Evolutionary conservation across 2,113 vertebrate species (phyloP), one percentile per base, ranked within the genome.

Genomic region (Percopsis transmontana): DNA sequence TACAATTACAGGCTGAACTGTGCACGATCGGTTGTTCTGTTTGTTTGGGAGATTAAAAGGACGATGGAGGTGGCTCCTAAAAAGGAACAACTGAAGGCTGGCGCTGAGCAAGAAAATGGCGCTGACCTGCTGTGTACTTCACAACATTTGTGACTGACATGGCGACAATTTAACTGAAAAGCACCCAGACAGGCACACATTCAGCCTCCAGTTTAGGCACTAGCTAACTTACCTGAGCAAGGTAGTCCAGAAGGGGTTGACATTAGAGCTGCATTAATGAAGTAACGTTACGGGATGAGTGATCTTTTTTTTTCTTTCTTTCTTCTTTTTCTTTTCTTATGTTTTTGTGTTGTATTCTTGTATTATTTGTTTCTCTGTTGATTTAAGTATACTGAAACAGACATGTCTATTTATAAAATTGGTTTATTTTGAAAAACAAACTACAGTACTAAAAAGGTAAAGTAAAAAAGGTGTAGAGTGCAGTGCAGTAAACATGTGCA

Each of bases 111-210:
- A 48, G 65, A 57, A 55, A 15, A 38, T 67, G 33, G 51, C 47
- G 7, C 19, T 18, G 7, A 12, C 55, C 27, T 58, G 54, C 19
- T 67, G 65, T 48, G 47, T n/a, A 1, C 44, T 67, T 1, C 65
- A 67, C 15, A 58, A 66, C 16, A 66, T 66, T 2, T 66, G 64
- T 57, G 64, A 66, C 14, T 33, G 57, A 16, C 40, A 66, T 45
- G 45, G 14, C 5, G 38, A 65, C 19, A 39, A 11, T n/a, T 55
- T 52, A 9, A 9, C 9, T 51, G 20, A 42, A 15, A 47, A 64
- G 19, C 10, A 13, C 21, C 20, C 51, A 24, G 51, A 24, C 11
- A 24, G 9, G 51, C 51, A 24, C 23, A 54, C 51, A 54, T 51
- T 18, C n/a, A 20, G 18, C n/a, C 48, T 20, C n/a, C 8, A 8